Base-by-base conservation (phyloP, 2,113 vertebrate genomes). In the Columbina picui region DNA sequence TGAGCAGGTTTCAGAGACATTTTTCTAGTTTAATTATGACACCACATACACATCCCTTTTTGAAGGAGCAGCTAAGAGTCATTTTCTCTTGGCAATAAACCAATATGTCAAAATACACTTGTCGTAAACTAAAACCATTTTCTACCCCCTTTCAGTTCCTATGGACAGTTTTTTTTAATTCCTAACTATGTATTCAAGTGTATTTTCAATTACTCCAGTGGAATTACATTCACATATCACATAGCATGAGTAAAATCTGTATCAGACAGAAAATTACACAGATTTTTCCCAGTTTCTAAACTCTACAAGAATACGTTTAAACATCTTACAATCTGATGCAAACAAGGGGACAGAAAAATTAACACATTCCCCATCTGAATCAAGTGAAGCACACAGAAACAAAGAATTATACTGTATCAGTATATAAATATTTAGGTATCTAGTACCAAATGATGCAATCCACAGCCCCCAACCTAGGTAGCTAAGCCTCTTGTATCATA, bases 81-180 rank as follows among this genome's bases (percentile, higher is more conserved):
- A 91, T 84, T 94, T 94, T 84, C 80, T 92, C 81, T 82, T 70
- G 3, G 23, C n/a, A 85, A 82, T 68, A 75, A 50, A 82, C 60
- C 53, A 75, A 21, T 21, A 65, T 30, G 57, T 5, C 39, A 68
- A 91, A 93, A 89, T 15, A 32, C 0, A 68, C n/a, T 75, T 87
- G 1, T 64, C 56, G 63, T 63, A 74, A 91, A 81, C 27, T 20
- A 80, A 83, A 91, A 50, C 3, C 0, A 34, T 26, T 64, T 77
- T 39, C 73, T 57, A 55, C 1, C 0, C 12, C 19, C 13, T 39
- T 82, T 91, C 53, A 60, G 29, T 74, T 84, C 30, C 74, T 77
- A 70, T 8, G 23, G 21, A 10, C 74, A 85, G 43, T 18, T 39
- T 45, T 32, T 78, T 81, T 63, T 75, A 20, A 30, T 63, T 74